These are phyloP conservation scores for Dryobates pubescens DNA, from an alignment of 2,797 vertebrate genomes.

Conservation along the genomic window DNA sequence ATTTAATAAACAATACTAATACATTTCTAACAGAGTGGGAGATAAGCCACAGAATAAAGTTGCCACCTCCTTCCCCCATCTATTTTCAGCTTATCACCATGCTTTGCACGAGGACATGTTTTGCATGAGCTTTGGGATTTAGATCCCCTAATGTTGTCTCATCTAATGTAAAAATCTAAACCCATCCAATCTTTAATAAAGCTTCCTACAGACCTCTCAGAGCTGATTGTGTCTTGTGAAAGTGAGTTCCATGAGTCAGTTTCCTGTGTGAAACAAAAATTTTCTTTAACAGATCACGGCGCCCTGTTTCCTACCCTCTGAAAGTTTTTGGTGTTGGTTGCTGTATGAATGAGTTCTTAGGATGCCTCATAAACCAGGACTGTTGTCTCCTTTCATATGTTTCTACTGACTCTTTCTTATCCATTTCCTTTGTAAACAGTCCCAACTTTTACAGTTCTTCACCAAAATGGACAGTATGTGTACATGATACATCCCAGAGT, in stretches of 20 bases:
- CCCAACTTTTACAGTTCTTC: neutral
- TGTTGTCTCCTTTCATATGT: neutral
- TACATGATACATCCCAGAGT: neutral
- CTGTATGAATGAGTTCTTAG: neutral
- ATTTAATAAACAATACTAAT: neutral
- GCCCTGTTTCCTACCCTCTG: slow-evolving; percentile 6
- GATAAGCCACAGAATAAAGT: neutral
- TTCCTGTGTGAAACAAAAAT: slow-evolving; percentile 49
- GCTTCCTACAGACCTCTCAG: slow-evolving; percentile 29
- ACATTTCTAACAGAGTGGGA: neutral
- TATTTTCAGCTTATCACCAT: slow-evolving; percentile 8
- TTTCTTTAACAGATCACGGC: neutral
- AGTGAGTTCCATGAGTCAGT: slow-evolving; percentile 12
- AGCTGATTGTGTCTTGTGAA: slow-evolving; percentile 29
- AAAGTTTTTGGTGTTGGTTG: slow-evolving; percentile 9
- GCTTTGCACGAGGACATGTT: slow-evolving; percentile 24
- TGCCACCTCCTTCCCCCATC: neutral
- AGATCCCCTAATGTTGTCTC: slow-evolving; percentile 30
- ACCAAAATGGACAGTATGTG: neutral
- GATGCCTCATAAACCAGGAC: neutral
- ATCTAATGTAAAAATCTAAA: slow-evolving; percentile 53
- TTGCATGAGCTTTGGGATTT: slow-evolving; percentile 45
- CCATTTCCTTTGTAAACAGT: neutral
- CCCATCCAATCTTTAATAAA: slow-evolving; percentile 57
- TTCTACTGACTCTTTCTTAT: neutral